phyloP scores from a whole-genome alignment of 2,888 invertebrate species.

The Nineta flava region DNA sequence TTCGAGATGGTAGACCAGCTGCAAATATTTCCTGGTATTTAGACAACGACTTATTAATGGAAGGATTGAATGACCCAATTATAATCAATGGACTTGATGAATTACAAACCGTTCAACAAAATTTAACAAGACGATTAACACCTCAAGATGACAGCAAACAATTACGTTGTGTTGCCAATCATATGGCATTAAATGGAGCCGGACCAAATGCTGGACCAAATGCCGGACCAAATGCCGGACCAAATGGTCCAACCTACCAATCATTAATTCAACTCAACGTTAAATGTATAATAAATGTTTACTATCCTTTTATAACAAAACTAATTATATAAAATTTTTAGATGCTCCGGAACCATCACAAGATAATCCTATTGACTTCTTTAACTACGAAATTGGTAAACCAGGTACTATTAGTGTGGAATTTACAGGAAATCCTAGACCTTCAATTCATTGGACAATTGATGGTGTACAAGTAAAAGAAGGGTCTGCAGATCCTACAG shows the following conservation, averaged over 20 bases:
- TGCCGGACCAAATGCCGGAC: conserved; percentile 16
- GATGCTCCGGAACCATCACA: conserved; percentile 44
- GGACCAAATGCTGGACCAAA: no score
- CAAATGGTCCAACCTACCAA: conserved; percentile 14
- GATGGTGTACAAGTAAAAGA: conserved; percentile 37
- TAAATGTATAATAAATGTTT: conserved; percentile 30
- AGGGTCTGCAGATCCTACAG: conserved; percentile 31
- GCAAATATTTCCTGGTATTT: conserved; percentile 57
- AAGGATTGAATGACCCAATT: conserved; percentile 38
- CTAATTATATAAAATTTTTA: conserved; percentile 20
- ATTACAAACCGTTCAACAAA: conserved; percentile 45
- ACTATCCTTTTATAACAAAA: neutral
- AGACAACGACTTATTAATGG: conserved; percentile 46
- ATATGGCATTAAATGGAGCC: conserved; percentile 35
- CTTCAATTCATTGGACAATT: conserved; percentile 50
- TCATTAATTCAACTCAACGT: conserved; percentile 34
- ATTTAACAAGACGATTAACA: conserved; percentile 41
- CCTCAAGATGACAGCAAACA: conserved; percentile 48
- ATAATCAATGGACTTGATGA: conserved; percentile 36
- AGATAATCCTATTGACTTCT: conserved; percentile 43
- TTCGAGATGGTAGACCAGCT: conserved; percentile 53
- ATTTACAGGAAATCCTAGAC: conserved; percentile 54
- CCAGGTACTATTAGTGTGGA: conserved; percentile 59
- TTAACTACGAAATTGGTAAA: conserved; percentile 55
- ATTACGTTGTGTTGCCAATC: conserved; percentile 49